phyloP scores from a whole-genome alignment of 2,888 invertebrate genomes.

The Cheilosia scutellata region DNA sequence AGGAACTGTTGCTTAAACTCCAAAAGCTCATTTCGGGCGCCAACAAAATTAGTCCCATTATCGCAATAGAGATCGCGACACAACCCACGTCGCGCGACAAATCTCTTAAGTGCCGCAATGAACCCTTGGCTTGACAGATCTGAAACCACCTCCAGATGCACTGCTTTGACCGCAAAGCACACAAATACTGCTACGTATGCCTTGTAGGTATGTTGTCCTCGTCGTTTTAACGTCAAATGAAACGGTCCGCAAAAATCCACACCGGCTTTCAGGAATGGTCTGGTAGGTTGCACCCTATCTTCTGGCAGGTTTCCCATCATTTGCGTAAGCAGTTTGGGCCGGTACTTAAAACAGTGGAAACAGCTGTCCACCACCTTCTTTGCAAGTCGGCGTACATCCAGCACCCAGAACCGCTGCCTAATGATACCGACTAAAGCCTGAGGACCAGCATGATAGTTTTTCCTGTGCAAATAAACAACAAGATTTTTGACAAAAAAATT shows the following conservation, averaged over 20 bases:
- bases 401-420: conserved; percentile 40
- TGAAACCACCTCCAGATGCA: too few relatives aligned
- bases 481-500: conserved; percentile 16
- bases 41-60: conserved; percentile 62
- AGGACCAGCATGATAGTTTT: conserved; percentile 48
- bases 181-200: conserved; percentile 28
- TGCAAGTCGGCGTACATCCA: conserved; percentile 7
- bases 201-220: conserved; percentile 28
- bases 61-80: conserved; percentile 44
- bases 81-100: conserved; percentile 40
- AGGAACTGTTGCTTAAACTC: conserved; percentile 21
- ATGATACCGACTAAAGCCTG: conserved; percentile 27
- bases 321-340: background rate
- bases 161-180: too few relatives aligned
- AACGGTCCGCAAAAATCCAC: conserved; percentile 72
- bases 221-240: background rate
- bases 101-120: conserved; percentile 25
- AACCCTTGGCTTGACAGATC: too few relatives aligned
- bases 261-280: conserved; percentile 58
- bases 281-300: conserved; percentile 13
- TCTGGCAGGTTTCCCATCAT: conserved; percentile 73
- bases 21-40: conserved; percentile 33
- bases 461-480: conserved; percentile 9
- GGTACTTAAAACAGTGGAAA: conserved; percentile 7
- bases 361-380: conserved; percentile 20